phyloP scores from a whole-genome alignment of 2,113 vertebrate species.

The Fregetta grallaria region DNA sequence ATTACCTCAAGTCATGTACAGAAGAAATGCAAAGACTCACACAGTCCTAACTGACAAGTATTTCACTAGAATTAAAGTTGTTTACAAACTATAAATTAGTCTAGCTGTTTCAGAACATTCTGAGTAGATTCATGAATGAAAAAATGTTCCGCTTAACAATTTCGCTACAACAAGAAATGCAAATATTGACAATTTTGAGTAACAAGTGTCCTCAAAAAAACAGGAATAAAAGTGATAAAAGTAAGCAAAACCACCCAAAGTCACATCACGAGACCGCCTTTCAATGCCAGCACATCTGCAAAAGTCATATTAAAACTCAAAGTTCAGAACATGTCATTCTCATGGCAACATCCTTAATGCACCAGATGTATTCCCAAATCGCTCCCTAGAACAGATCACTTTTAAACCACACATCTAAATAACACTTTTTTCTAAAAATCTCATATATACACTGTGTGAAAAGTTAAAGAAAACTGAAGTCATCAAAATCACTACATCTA shows the following conservation, averaged over 20 bases:
- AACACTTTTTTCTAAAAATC: not conserved
- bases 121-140: not conserved
- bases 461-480: not conserved
- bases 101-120: constrained; percentile 2
- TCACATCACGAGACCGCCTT: constrained; percentile 11
- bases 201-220: constrained; percentile 4
- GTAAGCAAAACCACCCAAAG: constrained; percentile 56
- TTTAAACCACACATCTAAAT: constrained; percentile 2
- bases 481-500: not conserved
- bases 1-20: not conserved
- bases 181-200: constrained; percentile 45
- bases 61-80: not conserved
- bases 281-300: constrained; percentile 65
- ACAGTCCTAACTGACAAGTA: not conserved
- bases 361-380: constrained; percentile 58
- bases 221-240: constrained; percentile 33
- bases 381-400: not conserved
- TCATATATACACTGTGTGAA: not conserved
- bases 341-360: constrained; percentile 1
- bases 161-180: not conserved
- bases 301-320: constrained; percentile 17
- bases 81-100: not conserved
- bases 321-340: constrained; percentile 65
- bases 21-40: not conserved
- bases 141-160: not conserved